phyloP scores from a whole-genome alignment of 2,888 invertebrate genomes.

The Sericinus montela region DNA sequence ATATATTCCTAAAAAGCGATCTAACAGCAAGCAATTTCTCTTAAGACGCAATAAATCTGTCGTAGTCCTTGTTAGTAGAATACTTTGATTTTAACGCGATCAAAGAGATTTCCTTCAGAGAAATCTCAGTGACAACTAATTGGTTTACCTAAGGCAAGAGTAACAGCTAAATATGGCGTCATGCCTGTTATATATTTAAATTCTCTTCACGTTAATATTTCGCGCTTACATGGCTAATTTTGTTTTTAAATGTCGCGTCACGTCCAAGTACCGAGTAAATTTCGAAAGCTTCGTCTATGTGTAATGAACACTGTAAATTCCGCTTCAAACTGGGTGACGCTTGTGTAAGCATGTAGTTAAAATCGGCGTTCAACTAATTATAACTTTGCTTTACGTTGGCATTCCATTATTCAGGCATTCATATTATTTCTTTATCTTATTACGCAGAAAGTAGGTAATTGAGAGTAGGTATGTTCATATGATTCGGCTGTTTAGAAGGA shows the following conservation, averaged over 20 bases:
- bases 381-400: too few species aligned
- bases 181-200: slow-evolving; percentile 31
- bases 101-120: slow-evolving; percentile 56
- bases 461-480: too few species aligned
- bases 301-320: slow-evolving; percentile 28
- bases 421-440: too few species aligned
- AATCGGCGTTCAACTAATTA: too few species aligned
- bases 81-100: slow-evolving; percentile 66
- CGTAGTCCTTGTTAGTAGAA: slow-evolving; percentile 63
- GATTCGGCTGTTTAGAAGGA: too few species aligned
- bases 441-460: too few species aligned
- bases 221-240: slow-evolving; percentile 48
- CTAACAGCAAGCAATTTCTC: slow-evolving; percentile 48
- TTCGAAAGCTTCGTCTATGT: slow-evolving; percentile 32
- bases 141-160: slow-evolving; percentile 46
- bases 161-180: slow-evolving; percentile 46
- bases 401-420: too few species aligned
- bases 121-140: slow-evolving; percentile 64
- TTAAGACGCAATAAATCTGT: slow-evolving; percentile 66
- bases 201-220: slow-evolving; percentile 37
- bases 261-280: slow-evolving; percentile 45
- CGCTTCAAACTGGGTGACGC: slow-evolving; percentile 4
- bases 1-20: slow-evolving; percentile 37
- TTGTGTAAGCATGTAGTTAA: not conserved
- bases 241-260: slow-evolving; percentile 59